Evolutionary conservation across 2,113 vertebrate species (phyloP).

Genomic region (Dasypus novemcinctus): DNA sequence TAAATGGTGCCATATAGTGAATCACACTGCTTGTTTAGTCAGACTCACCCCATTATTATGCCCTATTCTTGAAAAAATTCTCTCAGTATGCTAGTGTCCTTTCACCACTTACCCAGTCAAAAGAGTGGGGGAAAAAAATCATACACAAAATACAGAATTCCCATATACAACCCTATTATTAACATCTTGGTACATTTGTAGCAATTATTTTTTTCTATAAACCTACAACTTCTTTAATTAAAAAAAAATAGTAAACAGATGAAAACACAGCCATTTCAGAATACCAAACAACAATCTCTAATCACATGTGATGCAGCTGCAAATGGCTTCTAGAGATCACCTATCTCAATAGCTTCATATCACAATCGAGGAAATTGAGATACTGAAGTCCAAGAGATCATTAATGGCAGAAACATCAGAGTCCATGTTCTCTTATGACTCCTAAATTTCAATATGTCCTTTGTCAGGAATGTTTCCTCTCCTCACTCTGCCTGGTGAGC

Average conservation of each 20-base stretch:
- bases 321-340: neutral
- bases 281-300: neutral
- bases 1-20: neutral
- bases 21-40: neutral
- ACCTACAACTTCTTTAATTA: too few relatives aligned
- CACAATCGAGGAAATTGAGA: neutral
- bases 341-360: neutral
- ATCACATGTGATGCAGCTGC: neutral
- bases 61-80: neutral
- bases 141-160: too few relatives aligned
- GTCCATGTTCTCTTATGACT: neutral
- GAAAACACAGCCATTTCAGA: neutral
- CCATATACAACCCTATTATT: too few relatives aligned
- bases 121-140: neutral
- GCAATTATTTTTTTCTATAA: too few relatives aligned
- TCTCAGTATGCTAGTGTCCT: neutral
- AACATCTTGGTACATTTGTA: too few relatives aligned
- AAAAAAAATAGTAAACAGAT: neutral
- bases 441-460: neutral
- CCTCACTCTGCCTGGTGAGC: neutral
- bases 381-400: neutral
- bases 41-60: neutral
- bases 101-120: neutral
- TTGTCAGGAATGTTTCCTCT: neutral
- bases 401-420: neutral